Base-by-base conservation (phyloP, 2,888 invertebrate genomes). In the Netelia melanura region DNA sequence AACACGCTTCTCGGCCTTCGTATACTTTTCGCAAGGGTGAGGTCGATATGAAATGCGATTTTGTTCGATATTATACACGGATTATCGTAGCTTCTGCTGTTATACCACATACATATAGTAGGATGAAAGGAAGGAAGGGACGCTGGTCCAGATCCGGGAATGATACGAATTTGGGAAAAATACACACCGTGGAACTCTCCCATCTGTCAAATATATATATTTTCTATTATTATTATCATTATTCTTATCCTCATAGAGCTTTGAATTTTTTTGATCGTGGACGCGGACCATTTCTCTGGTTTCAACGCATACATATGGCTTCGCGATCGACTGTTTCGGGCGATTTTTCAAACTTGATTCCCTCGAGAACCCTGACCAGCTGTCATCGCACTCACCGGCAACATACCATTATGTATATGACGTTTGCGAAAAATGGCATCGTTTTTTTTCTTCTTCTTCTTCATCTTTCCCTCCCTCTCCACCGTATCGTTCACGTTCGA, bases 401-500 rank as follows among this genome's bases (percentile, higher is more conserved):
- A 72, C 17, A 67, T 43, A 23, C 43, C 70, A 30, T 30, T 43
- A 82, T 52, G 58, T 61, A 75, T 62, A 67, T 52, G 76, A 74
- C 71, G 38, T 85, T 85, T 72, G 79, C 81, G 81, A 81, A 82
- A 82, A 82, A 79, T 81, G 72, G 78, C 74, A 52, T 76, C 30
- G 48, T 74, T 67, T 30, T 71, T 56, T 71, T 58, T 38, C 6
- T 62, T 58, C 21, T 21, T 58, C 21, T 21, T 21, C 5, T 17
- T 21, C 58, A 21, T 21, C 6, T 54, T 44, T 61, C 23, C 23
- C 44, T 62, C 76, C 54, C 10, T 52, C 44, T 78, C 52, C 58
- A 25, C 81, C 70, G 56, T 38, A 68, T 23, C 56, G 30, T 30
- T 11, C 72, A 65, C 23, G 56, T 58, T 56, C 80, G 78, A 81